Conservation (phyloP, 2,888 invertebrate genomes). For the Phoenoteleia sp. region DNA sequence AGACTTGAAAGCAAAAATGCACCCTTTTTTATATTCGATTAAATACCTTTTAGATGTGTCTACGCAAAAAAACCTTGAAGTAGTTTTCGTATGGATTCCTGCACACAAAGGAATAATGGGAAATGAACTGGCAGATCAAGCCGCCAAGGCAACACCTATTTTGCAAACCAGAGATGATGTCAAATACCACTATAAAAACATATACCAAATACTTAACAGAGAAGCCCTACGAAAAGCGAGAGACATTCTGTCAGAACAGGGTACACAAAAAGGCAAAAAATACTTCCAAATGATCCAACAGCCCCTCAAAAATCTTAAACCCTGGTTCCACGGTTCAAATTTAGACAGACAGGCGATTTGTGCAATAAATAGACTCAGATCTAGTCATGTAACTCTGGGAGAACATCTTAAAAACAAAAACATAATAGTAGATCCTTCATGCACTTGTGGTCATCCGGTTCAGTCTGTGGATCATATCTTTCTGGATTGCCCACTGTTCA, state of each 20-base stretch:
- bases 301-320: background rate
- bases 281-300: background rate
- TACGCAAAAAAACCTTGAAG: background rate
- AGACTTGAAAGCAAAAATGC: background rate
- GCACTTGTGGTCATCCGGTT: background rate
- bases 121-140: background rate
- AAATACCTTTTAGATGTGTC: background rate
- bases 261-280: background rate
- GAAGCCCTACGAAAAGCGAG: background rate
- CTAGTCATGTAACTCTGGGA: background rate
- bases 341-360: background rate
- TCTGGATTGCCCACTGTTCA: background rate
- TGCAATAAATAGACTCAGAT: background rate
- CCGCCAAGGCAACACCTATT: background rate
- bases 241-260: background rate
- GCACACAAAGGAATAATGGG: conserved; percentile 5
- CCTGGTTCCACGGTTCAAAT: background rate
- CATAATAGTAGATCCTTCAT: background rate
- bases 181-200: background rate
- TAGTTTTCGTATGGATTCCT: background rate
- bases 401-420: background rate
- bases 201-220: background rate
- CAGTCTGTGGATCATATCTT: background rate
- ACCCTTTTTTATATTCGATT: background rate
- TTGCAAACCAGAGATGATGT: background rate